Conservation (phyloP, 2,888 invertebrate genomes). For the Cactoblastis cactorum region DNA sequence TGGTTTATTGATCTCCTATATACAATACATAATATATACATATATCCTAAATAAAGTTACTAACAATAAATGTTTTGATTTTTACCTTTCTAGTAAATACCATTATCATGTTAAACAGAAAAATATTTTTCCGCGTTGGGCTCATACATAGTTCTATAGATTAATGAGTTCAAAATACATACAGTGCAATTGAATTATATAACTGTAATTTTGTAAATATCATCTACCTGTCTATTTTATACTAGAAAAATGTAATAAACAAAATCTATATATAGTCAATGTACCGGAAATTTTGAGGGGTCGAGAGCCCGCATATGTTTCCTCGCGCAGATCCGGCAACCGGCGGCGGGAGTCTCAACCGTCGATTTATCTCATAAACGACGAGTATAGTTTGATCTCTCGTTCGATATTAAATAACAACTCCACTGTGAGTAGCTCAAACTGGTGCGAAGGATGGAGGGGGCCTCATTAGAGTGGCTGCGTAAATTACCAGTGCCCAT, state of each 20-base stretch:
- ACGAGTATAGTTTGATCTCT: conserved; percentile 44
- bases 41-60: no score
- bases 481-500: conserved; percentile 54
- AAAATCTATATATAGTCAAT: conserved; percentile 16
- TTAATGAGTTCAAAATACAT: no score
- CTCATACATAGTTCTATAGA: no score
- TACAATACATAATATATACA: no score
- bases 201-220: background rate
- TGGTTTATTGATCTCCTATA: no score
- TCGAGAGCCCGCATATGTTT: conserved; percentile 55
- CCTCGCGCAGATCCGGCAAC: conserved; percentile 42
- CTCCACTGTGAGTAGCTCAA: conserved; percentile 34
- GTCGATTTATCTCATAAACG: conserved; percentile 51
- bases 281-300: conserved; percentile 47
- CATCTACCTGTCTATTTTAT: no score
- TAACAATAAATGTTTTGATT: no score
- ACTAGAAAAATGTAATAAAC: conserved; percentile 14
- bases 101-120: no score
- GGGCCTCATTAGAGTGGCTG: conserved; percentile 47
- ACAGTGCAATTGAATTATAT: no score
- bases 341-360: conserved; percentile 45
- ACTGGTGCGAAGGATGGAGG: conserved; percentile 39
- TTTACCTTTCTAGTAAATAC: no score
- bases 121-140: no score
- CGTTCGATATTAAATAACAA: conserved; percentile 36